Evolutionary conservation across 2,797 vertebrate species (phyloP).

Genomic region (Taenioides sp.): DNA sequence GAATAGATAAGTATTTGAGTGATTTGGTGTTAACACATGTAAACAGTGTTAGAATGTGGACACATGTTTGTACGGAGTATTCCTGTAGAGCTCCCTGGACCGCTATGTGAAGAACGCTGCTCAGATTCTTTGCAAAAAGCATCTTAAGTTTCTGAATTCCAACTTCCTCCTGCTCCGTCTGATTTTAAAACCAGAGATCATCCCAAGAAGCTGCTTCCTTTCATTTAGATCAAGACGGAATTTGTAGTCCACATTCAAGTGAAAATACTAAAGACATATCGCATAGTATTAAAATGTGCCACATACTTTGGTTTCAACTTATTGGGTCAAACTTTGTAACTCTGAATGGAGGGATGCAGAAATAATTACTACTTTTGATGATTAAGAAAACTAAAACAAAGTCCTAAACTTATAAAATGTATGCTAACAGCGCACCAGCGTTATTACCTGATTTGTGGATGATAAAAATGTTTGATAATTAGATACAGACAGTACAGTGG

Average conservation of each 20-base stretch:
- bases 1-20: neutral
- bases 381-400: no score
- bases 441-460: no score
- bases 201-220: neutral
- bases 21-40: neutral
- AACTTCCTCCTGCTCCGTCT: neutral
- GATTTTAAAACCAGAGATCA: slow-evolving; percentile 5
- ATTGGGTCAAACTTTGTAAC: neutral
- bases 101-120: slow-evolving; percentile 8
- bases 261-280: neutral
- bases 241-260: neutral
- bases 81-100: neutral
- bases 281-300: neutral
- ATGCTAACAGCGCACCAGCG: no score
- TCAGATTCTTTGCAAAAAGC: slow-evolving; percentile 1
- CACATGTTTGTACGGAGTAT: neutral
- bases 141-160: slow-evolving; percentile 1
- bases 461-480: no score
- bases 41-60: neutral
- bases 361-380: no score
- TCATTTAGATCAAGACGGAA: neutral
- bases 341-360: no score
- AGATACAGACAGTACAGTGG: no score
- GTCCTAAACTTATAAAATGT: no score
- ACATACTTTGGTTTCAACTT: neutral